Conservation (phyloP, 2,113 vertebrate species). For the Psettodes erumei region DNA sequence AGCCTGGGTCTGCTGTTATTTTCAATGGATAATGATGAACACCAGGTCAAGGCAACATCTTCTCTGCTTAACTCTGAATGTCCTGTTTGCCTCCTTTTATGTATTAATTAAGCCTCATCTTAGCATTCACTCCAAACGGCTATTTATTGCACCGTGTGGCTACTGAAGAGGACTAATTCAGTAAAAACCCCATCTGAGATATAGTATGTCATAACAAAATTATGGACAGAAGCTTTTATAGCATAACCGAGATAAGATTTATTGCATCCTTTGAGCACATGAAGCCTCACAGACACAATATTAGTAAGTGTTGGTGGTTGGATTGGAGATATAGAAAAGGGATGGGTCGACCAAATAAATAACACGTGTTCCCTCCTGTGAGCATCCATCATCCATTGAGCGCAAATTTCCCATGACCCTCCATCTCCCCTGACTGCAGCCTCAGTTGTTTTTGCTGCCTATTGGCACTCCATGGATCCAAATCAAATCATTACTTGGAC, state of each 20-base stretch:
- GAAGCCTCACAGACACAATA: constrained; percentile 11
- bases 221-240: constrained; percentile 36
- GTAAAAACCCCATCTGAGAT: constrained; percentile 56
- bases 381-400: constrained; percentile 35
- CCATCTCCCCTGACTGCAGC: constrained; percentile 25
- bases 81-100: constrained; percentile 23
- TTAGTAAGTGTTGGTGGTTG: constrained; percentile 15
- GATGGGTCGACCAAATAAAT: constrained; percentile 38
- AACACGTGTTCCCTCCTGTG: constrained; percentile 6
- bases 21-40: constrained; percentile 34
- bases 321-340: constrained; percentile 25
- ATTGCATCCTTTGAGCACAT: constrained; percentile 46
- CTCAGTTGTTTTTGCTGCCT: constrained; percentile 41
- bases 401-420: constrained; percentile 48
- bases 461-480: constrained; percentile 45
- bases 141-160: constrained; percentile 68
- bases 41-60: constrained; percentile 24
- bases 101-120: constrained; percentile 32
- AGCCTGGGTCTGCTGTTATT: constrained; percentile 28
- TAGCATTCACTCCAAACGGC: constrained; percentile 44
- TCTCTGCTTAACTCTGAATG: constrained; percentile 19
- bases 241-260: constrained; percentile 47
- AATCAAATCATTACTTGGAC: constrained; percentile 68
- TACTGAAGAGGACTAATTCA: constrained; percentile 35
- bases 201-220: constrained; percentile 47